Percentiles rank a stretch among this genome's conserved stretches.
phyloP scores from a whole-genome alignment of 64 coral and sea anemone species.

The Anthopleura sola region DNA sequence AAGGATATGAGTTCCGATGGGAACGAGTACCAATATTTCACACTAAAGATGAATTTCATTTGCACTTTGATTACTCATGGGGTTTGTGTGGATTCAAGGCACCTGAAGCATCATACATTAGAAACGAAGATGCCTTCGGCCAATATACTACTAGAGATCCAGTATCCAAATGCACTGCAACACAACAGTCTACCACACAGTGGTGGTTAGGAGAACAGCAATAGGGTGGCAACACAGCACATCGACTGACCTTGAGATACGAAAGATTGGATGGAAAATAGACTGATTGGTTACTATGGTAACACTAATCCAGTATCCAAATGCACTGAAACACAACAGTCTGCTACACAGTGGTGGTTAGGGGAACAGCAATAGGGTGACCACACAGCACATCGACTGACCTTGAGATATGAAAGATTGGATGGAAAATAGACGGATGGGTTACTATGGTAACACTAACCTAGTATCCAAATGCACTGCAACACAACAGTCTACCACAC shows the following conservation, averaged over 20 bases:
- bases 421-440: too few relatives aligned
- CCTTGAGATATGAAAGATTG: not conserved
- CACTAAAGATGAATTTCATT: too few relatives aligned
- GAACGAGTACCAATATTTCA: too few relatives aligned
- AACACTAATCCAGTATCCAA: not conserved
- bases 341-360: not conserved
- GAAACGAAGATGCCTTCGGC: not conserved
- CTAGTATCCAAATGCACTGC: too few relatives aligned
- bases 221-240: not conserved
- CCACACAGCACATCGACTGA: not conserved
- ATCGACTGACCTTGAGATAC: not conserved
- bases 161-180: not conserved
- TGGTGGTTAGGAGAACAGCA: conserved; percentile 13
- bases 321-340: not conserved
- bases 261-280: too few relatives aligned
- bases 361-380: not conserved
- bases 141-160: not conserved
- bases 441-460: not conserved
- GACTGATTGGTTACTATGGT: not conserved
- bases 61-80: too few relatives aligned
- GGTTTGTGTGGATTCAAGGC: too few relatives aligned
- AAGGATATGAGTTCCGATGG: too few relatives aligned
- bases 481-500: too few relatives aligned
- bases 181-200: conserved; percentile 7
- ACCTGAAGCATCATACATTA: too few relatives aligned